Conservation (phyloP, 2,797 vertebrate genomes). For the Lagodon rhomboides region DNA sequence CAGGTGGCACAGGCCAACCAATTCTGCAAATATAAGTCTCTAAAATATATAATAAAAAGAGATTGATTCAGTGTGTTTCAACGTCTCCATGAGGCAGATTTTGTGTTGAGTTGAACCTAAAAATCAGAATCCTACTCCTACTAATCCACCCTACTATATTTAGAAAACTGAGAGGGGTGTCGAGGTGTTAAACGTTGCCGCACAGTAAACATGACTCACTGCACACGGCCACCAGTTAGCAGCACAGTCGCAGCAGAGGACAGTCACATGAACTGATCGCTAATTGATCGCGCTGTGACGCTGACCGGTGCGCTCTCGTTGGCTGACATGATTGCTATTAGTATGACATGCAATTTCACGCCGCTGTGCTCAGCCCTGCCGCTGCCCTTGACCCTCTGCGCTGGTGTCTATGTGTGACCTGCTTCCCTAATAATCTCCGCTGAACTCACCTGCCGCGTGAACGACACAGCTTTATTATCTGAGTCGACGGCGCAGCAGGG, state of each 20-base stretch:
- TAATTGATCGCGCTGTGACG: slow-evolving; percentile 47
- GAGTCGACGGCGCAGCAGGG: background rate
- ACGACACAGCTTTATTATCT: slow-evolving; percentile 4
- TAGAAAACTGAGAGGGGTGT: background rate
- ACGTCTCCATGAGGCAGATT: background rate
- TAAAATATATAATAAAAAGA: background rate
- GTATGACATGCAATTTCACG: slow-evolving; percentile 65
- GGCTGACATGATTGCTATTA: slow-evolving; percentile 34
- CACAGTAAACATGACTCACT: background rate
- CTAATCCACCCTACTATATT: too few relatives aligned
- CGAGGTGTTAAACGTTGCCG: background rate
- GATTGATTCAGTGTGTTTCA: background rate
- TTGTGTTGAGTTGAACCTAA: background rate
- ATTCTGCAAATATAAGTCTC: background rate
- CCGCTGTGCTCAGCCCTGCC: slow-evolving; percentile 33
- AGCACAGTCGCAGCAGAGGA: background rate
- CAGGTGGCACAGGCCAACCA: background rate
- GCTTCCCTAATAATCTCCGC: slow-evolving; percentile 18
- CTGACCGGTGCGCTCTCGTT: slow-evolving; percentile 6
- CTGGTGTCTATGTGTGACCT: slow-evolving; percentile 24
- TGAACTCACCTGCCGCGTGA: slow-evolving; percentile 22
- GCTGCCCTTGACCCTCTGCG: slow-evolving; percentile 53
- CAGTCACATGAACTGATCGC: slow-evolving; percentile 21
- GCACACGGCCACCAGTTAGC: background rate
- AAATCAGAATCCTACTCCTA: background rate